Percentiles rank a stretch among this genome's conserved stretches.
These are phyloP conservation scores for Graptemys geographica DNA, from an alignment of 2,797 vertebrate genomes.

Conservation along the genomic window DNA sequence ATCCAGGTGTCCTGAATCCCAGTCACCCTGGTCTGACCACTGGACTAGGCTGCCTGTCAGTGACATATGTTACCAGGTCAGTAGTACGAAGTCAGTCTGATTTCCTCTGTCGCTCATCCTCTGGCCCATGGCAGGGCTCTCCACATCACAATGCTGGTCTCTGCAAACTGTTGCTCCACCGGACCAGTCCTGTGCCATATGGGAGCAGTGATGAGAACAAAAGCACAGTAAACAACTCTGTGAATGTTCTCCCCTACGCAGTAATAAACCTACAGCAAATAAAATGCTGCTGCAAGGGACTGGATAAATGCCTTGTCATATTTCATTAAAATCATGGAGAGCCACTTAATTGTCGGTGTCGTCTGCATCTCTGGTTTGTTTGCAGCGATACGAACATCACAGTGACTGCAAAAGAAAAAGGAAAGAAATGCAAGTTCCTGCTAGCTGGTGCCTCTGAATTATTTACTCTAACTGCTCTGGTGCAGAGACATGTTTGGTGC, in stretches of 20 bases:
- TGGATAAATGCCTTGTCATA: slow-evolving; percentile 20
- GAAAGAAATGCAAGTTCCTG: slow-evolving; percentile 41
- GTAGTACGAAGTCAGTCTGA: background rate
- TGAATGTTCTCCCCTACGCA: background rate
- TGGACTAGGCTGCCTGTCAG: background rate
- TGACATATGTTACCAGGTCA: background rate
- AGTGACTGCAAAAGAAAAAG: slow-evolving; percentile 51
- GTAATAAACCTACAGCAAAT: background rate
- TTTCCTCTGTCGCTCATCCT: background rate
- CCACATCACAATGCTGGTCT: background rate
- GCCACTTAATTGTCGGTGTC: background rate
- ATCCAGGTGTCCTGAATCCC: background rate
- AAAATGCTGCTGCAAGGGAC: slow-evolving; percentile 4
- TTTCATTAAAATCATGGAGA: slow-evolving; percentile 1
- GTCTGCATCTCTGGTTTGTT: slow-evolving; percentile 11
- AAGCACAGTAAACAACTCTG: background rate
- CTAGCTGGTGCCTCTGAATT: background rate
- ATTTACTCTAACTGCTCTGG: background rate
- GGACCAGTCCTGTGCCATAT: background rate
- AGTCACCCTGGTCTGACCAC: background rate
- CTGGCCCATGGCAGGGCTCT: background rate
- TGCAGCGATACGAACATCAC: background rate
- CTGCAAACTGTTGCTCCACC: background rate
- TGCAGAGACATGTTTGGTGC: background rate
- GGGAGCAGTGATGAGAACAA: background rate